Percentiles rank a stretch among this genome's conserved stretches.
phyloP scores from a whole-genome alignment of 2,797 vertebrate genomes.

The Pteronotus mesoamericanus region DNA sequence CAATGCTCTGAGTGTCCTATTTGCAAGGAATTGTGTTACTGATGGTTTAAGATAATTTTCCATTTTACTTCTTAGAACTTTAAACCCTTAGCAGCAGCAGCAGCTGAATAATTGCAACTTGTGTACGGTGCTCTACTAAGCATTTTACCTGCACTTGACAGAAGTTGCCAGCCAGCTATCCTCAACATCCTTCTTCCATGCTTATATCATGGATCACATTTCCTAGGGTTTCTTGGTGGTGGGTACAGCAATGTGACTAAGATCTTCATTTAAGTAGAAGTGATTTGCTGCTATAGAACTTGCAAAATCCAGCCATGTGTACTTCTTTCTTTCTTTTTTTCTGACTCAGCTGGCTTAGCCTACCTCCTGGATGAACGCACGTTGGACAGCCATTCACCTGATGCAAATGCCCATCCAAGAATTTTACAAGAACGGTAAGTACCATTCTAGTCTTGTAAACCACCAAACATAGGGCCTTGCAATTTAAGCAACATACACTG shows the following conservation, averaged over 20 bases:
- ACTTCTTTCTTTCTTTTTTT: neutral
- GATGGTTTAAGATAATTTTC: neutral
- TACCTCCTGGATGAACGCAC: neutral
- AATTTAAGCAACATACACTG: neutral
- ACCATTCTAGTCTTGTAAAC: neutral
- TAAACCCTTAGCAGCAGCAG: neutral
- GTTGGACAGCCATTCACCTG: neutral
- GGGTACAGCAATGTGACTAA: neutral
- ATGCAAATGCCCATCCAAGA: neutral
- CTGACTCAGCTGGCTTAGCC: neutral
- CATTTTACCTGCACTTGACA: neutral
- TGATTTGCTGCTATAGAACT: neutral
- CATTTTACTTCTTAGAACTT: conserved; percentile 3
- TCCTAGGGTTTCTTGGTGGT: neutral
- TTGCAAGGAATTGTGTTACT: neutral
- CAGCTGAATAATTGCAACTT: neutral
- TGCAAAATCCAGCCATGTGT: neutral
- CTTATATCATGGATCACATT: neutral
- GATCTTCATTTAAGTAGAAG: neutral
- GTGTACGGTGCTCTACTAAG: neutral
- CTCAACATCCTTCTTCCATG: neutral
- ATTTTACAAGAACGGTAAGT: neutral
- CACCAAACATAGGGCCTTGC: neutral
- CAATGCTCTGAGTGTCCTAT: neutral
- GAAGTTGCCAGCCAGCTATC: neutral